Conservation (phyloP, 2,113 vertebrate genomes). For the Aegithalos caudatus region DNA sequence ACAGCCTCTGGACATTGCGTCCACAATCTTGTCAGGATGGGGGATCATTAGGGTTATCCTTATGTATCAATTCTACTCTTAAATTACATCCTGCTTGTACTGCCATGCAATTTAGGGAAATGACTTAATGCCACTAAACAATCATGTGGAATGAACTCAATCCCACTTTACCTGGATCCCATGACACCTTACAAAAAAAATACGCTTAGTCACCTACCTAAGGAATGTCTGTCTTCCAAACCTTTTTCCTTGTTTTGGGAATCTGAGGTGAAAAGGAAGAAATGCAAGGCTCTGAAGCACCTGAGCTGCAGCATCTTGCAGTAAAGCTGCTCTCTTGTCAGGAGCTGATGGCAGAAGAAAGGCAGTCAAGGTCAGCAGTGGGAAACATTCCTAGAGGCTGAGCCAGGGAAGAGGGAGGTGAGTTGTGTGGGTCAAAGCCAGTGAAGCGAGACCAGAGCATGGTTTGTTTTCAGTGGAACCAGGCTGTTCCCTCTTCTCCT, state of each 20-base stretch:
- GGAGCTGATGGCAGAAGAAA: neutral
- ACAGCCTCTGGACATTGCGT: neutral
- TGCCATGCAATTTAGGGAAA: neutral
- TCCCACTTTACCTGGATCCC: neutral
- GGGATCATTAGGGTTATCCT: neutral
- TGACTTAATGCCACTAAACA: neutral
- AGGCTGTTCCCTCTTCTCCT: neutral
- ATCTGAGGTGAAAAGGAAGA: neutral
- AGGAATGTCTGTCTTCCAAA: neutral
- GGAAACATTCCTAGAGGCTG: neutral
- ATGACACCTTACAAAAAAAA: neutral
- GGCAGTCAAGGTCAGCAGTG: constrained; percentile 11
- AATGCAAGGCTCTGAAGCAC: neutral
- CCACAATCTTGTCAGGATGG: neutral
- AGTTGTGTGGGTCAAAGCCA: neutral
- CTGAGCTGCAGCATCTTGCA: neutral
- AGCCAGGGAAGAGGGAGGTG: neutral
- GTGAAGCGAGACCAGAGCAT: neutral
- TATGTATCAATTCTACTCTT: neutral
- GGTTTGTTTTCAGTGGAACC: neutral
- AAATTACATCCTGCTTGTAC: neutral
- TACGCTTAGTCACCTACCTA: neutral
- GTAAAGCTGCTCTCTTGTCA: neutral
- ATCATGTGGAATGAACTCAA: neutral
- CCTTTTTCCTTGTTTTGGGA: neutral